Evolutionary conservation across 2,113 vertebrate genomes (phyloP), one percentile per base, ranked within the genome.

Genomic region (Scalopus aquaticus): DNA sequence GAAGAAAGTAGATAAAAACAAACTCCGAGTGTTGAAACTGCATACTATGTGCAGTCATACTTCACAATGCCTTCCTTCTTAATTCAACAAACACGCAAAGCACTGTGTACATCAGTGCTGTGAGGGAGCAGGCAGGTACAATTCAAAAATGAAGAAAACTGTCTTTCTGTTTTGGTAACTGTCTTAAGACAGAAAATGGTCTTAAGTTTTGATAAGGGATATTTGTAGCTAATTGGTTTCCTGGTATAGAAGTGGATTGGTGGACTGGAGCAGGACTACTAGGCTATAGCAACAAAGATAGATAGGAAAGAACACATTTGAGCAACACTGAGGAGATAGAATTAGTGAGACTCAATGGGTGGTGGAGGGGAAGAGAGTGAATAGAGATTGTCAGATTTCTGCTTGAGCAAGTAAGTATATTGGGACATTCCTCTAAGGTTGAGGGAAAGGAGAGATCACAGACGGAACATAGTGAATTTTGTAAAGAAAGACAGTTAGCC

Each of bases 11-110:
- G 87, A 96, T 97, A 97, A 94, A 97, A 98, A 24, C 95, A 97
- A 95, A 95, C 96, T 91, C 93, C 74, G 96, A 93, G 93, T 94
- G 83, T 81, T 95, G 96, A 97, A 98, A 97, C 96, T 97, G 88
- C 87, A 90, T 86, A 90, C 85, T 97, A 74, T 95, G 17, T 87
- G 64, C 70, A 87, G 9, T 86, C 70, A 28, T 74, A 80, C 46
- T 80, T 91, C 44, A 95, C 32, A 64, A 62, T 76, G 32, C 77
- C 54, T 96, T 69, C 44, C 88, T 67, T 95, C 89, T 97, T 97
- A 89, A 91, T 95, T 82, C 79, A 90, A 44, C 51, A 93, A 77
- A 94, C 35, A 74, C 62, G 77, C 65, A 84, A 89, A 95, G 64
- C 24, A 90, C 65, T 64, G 10, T 89, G 78, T 70, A 26, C n/a